Percentiles rank a stretch among this genome's conserved stretches.
These are phyloP conservation scores for Chorisops tibialis DNA, from an alignment of 2,888 invertebrate genomes.

Conservation along the genomic window DNA sequence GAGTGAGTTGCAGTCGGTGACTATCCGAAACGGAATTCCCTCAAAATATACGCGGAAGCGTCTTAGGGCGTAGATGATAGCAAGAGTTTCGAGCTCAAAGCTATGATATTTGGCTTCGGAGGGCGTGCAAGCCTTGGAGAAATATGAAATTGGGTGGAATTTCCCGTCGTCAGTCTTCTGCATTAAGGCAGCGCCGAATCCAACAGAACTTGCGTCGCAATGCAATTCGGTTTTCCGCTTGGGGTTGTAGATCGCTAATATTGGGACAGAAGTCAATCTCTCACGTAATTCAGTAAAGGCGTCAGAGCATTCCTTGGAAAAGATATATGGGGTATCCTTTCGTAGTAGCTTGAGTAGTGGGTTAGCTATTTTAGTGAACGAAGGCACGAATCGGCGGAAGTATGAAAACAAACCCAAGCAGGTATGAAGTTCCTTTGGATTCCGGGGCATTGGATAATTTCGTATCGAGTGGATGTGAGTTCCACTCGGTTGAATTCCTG, in stretches of 20 bases:
- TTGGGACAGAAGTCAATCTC: constrained; percentile 30
- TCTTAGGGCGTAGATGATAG: constrained; percentile 38
- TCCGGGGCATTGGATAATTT: background rate
- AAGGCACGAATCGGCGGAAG: constrained; percentile 29
- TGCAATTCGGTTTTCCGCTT: constrained; percentile 39
- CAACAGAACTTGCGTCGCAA: constrained; percentile 38
- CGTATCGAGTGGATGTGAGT: background rate
- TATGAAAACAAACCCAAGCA: constrained; percentile 33
- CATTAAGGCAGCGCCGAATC: constrained; percentile 38
- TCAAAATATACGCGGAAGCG: constrained; percentile 39
- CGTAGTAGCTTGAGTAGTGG: constrained; percentile 39
- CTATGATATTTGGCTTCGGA: constrained; percentile 39
- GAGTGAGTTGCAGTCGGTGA: constrained; percentile 40
- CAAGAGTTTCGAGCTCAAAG: constrained; percentile 41
- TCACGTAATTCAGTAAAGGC: constrained; percentile 26
- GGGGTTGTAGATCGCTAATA: constrained; percentile 40
- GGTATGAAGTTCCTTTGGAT: constrained; percentile 24
- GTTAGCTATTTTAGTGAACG: constrained; percentile 36
- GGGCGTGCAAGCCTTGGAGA: constrained; percentile 38
- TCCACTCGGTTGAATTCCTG: background rate
- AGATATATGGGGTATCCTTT: constrained; percentile 25
- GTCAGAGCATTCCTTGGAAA: constrained; percentile 11
- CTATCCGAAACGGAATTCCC: constrained; percentile 38
- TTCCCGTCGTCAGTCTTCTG: constrained; percentile 34
- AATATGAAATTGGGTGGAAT: constrained; percentile 40